Evolutionary conservation across 2,113 vertebrate genomes (phyloP).

Genomic region (Epinephelus lanceolatus): DNA sequence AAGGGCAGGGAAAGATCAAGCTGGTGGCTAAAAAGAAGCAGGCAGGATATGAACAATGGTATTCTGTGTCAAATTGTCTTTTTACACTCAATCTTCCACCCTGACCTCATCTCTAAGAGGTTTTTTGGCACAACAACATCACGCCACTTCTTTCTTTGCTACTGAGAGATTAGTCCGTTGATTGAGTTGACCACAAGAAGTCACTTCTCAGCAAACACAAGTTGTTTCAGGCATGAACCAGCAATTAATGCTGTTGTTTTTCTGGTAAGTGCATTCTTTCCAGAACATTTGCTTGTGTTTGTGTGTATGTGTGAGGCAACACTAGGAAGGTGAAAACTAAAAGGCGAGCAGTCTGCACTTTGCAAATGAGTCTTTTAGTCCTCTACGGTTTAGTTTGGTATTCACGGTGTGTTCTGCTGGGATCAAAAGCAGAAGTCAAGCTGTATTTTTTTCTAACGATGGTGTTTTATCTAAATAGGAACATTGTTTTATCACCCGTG

Average conservation of each 20-base stretch:
- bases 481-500: background rate
- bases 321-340: constrained; percentile 5
- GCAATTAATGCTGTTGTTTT: background rate
- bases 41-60: background rate
- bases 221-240: background rate
- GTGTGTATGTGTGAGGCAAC: background rate
- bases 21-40: background rate
- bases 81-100: background rate
- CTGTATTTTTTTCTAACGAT: constrained; percentile 8
- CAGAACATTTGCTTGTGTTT: background rate
- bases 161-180: background rate
- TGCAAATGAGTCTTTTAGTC: background rate
- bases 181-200: background rate
- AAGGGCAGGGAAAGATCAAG: background rate
- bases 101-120: background rate
- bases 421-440: constrained; percentile 31
- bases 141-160: background rate
- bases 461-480: constrained; percentile 9
- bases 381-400: background rate
- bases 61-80: background rate
- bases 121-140: background rate
- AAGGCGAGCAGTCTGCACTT: background rate
- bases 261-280: background rate
- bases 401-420: background rate
- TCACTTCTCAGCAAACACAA: background rate